Percentiles rank a stretch among this genome's conserved stretches.
Evolutionary conservation across 2,113 vertebrate species (phyloP).

Genomic region (Nicator chloris): DNA sequence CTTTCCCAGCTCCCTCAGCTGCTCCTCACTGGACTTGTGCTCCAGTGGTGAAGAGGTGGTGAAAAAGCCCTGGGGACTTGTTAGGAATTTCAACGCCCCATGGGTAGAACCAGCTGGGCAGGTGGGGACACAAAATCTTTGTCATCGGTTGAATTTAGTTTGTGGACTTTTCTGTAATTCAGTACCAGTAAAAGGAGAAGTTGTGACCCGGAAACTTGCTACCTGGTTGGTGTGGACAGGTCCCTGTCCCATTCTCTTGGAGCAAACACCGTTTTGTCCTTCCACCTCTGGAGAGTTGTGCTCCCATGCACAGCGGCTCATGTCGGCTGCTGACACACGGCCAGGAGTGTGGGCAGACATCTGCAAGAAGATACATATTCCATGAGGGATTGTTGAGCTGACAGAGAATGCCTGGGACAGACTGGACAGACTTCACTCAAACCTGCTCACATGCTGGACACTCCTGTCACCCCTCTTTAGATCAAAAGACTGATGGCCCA

Average conservation of each 20-base stretch:
- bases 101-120: not conserved
- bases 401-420: not conserved
- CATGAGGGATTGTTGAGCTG: not conserved
- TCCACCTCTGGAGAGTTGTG: not conserved
- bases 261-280: not conserved
- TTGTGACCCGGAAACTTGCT: not conserved
- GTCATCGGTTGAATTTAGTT: accelerated
- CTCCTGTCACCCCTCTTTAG: not conserved
- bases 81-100: accelerated
- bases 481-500: not conserved
- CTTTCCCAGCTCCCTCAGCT: not conserved
- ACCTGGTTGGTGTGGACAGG: not conserved
- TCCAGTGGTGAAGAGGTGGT: not conserved
- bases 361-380: not conserved
- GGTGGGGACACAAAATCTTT: not conserved
- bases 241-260: not conserved
- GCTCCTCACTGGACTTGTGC: accelerated
- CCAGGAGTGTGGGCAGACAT: not conserved
- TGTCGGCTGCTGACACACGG: accelerated
- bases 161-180: not conserved
- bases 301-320: not conserved
- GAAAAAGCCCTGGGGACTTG: not conserved
- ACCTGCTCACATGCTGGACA: not conserved
- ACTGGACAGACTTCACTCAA: not conserved
- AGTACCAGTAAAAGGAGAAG: not conserved